Evolutionary conservation across 2,888 invertebrate genomes (phyloP).

Genomic region (Mythimna lalbum): DNA sequence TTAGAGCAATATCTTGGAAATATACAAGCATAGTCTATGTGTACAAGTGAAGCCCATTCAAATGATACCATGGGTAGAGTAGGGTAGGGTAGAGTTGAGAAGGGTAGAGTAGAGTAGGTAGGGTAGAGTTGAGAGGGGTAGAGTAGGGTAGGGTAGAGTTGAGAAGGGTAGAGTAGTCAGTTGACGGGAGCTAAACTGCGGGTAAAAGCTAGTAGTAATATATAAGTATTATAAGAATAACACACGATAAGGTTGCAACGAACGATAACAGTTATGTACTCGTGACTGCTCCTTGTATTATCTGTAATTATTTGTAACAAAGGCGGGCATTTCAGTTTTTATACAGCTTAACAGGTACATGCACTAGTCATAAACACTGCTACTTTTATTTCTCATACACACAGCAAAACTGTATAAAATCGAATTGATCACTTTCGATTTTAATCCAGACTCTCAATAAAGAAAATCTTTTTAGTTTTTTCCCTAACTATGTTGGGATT

Average conservation of each 20-base stretch:
- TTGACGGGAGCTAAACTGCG: no score
- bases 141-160: no score
- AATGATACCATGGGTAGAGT: no score
- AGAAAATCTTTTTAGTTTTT: no score
- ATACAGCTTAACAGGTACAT: not conserved
- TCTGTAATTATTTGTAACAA: slow-evolving; percentile 44
- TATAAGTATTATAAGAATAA: slow-evolving; percentile 10
- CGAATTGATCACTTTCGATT: not conserved
- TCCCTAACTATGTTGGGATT: not conserved
- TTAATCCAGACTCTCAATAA: not conserved
- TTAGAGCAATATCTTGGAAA: no score
- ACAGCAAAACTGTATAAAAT: not conserved
- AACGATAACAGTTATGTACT: slow-evolving; percentile 48
- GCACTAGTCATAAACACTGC: not conserved
- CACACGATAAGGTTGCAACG: slow-evolving; percentile 31
- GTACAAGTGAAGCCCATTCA: no score
- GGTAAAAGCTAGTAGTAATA: not conserved
- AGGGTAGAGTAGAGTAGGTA: no score
- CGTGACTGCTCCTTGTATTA: slow-evolving; percentile 35
- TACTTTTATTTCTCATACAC: not conserved
- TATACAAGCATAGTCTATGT: no score
- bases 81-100: no score
- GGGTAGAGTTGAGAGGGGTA: not conserved
- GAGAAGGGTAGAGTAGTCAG: no score
- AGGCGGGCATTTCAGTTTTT: slow-evolving; percentile 14